Evolutionary conservation across 2,797 vertebrate species (phyloP), one percentile per base, ranked within the genome.

Genomic region (Helicolenus hilgendorfi): DNA sequence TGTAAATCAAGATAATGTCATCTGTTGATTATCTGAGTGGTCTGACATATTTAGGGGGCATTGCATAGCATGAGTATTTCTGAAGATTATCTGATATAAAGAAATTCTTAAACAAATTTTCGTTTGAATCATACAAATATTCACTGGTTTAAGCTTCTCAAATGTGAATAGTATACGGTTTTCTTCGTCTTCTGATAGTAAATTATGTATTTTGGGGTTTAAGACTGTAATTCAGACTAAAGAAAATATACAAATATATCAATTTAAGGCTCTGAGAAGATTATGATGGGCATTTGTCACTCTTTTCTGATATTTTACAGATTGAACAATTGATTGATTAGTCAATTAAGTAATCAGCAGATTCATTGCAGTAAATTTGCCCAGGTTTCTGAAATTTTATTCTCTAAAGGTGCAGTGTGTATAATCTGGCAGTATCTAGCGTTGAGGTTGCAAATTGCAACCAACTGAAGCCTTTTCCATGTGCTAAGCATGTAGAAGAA

Each of bases 11-110:
- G 27, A 73, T 70, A 1, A 71, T 69, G 85, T 65, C 7, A 26
- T 5, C 24, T 79, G 53, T 62, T 87, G 71, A 89, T 83, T 87
- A 77, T 85, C 63, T 29, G 4, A 88, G 63, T 63, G 58, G 36
- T 45, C n/a, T 83, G 81, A 80, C 63, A 73, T 72, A 49, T 85
- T 22, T 53, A 38, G 20, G 11, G 11, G 41, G 20, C 13, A 49
- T 41, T 45, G 22, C 1, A 67, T 26, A 8, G 4, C 8, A n/a
- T 31, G 49, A 65, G 58, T 74, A 26, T 55, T 53, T 56, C 0
- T 78, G 6, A 64, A 27, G 10, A 72, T 1, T 41, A 33, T 77
- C 58, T 70, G 38, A 41, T 77, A 7, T 63, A 58, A 45, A 76
- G 15, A 71, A 49, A 26, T 41, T 20, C 20, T 73, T 29, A 11